Conservation (phyloP, 1,140 invertebrate genomes). For the Periplaneta americana region DNA sequence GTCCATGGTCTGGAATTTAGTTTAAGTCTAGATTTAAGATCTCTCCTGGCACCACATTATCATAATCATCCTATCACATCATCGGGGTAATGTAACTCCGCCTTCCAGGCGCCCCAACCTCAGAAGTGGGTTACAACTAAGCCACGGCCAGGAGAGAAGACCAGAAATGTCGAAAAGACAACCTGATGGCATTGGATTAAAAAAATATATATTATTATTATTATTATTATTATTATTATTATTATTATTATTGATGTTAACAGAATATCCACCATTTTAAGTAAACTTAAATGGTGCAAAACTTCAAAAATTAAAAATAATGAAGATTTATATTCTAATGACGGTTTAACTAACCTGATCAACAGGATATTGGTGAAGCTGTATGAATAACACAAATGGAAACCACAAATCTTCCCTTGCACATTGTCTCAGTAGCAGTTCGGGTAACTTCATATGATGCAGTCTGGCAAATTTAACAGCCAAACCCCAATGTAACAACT, state of each 20-base stretch:
- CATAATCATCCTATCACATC: too few relatives aligned
- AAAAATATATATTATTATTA: neutral
- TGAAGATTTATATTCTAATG: constrained; percentile 3
- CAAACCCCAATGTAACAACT: constrained; percentile 44
- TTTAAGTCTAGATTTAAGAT: too few relatives aligned
- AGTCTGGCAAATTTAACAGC: constrained; percentile 51
- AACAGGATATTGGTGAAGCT: constrained; percentile 55
- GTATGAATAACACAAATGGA: constrained; percentile 53
- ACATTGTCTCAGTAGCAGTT: constrained; percentile 46
- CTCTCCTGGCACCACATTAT: too few relatives aligned
- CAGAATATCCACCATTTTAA: neutral
- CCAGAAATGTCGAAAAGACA: too few relatives aligned
- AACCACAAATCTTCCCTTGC: constrained; percentile 52
- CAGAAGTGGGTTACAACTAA: too few relatives aligned
- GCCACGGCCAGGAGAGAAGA: too few relatives aligned
- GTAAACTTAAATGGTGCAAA: neutral
- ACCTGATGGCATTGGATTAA: too few relatives aligned
- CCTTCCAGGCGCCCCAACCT: too few relatives aligned
- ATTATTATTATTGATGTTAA: neutral
- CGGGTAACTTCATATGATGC: constrained; percentile 48
- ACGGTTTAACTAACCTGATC: constrained; percentile 38
- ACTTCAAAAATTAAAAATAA: neutral
- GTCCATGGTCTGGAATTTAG: too few relatives aligned
- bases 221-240: neutral
- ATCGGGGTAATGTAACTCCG: too few relatives aligned